These are phyloP conservation scores for Boloria euphrosyne DNA, from an alignment of 2,888 invertebrate genomes.

Conservation along the genomic window DNA sequence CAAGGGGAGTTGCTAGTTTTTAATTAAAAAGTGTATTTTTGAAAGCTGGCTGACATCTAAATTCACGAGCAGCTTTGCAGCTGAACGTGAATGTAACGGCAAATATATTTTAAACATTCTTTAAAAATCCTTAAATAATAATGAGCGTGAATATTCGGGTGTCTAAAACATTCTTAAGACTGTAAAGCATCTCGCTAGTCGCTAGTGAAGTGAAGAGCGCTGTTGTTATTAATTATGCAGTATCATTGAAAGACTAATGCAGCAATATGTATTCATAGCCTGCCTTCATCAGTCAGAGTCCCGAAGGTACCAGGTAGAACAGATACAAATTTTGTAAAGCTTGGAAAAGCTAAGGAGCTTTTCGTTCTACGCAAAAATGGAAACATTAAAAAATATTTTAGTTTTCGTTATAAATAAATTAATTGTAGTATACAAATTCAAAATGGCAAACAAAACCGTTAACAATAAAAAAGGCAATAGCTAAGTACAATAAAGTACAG, in stretches of 20 bases:
- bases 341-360: constrained; percentile 25
- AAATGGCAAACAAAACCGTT: not conserved
- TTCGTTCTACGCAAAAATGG: not conserved
- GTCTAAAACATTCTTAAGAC: constrained; percentile 19
- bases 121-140: no score
- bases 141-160: not conserved
- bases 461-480: not conserved
- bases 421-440: no score
- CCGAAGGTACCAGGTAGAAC: constrained; percentile 46
- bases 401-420: no score
- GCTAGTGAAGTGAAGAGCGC: constrained; percentile 53
- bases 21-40: no score
- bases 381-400: no score
- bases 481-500: constrained; percentile 9
- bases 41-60: no score
- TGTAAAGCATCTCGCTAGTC: constrained; percentile 43
- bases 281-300: constrained; percentile 58
- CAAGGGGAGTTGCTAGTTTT: no score
- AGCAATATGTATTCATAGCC: constrained; percentile 76
- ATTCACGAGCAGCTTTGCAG: no score
- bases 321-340: constrained; percentile 55
- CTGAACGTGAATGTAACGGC: no score
- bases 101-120: no score
- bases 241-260: constrained; percentile 60
- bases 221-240: constrained; percentile 66